Conservation (phyloP, 2,113 vertebrate species). For the Cryptomyrus ogoouensis region DNA sequence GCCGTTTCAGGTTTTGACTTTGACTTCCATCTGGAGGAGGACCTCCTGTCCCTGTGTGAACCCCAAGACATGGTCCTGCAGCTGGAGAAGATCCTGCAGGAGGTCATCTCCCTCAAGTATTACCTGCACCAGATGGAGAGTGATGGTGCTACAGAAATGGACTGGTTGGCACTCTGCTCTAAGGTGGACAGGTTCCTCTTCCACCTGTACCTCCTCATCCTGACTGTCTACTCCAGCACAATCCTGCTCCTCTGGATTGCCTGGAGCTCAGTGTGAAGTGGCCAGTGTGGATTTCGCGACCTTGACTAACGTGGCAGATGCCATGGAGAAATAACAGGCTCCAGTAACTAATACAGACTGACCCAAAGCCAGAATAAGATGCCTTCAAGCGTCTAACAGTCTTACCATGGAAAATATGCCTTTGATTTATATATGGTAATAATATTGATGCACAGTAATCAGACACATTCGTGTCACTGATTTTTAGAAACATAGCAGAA, state of each 20-base stretch:
- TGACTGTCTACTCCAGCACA: conserved; percentile 60
- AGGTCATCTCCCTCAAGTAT: conserved; percentile 58
- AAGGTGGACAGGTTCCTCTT: conserved; percentile 71
- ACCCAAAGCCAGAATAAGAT: background rate
- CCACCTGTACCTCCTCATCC: conserved; percentile 60
- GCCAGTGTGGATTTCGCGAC: background rate
- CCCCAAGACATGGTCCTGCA: conserved; percentile 37
- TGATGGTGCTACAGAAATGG: conserved; percentile 42
- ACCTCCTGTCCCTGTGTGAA: conserved; percentile 56
- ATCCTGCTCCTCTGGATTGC: conserved; percentile 68
- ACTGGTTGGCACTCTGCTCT: conserved; percentile 67
- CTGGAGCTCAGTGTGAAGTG: conserved; percentile 61
- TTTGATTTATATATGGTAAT: background rate
- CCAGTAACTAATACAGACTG: background rate
- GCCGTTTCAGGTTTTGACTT: conserved; percentile 50
- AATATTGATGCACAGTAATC: background rate
- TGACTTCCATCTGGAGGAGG: conserved; percentile 52
- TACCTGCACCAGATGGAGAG: conserved; percentile 57
- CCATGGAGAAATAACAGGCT: background rate
- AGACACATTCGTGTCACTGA: background rate
- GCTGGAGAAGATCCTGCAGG: conserved; percentile 62
- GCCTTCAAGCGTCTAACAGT: background rate
- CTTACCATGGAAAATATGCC: background rate
- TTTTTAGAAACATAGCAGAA: background rate
- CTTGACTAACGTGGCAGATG: background rate